These are phyloP conservation scores for Campaea margaritaria DNA, from an alignment of 2,888 invertebrate species.

Conservation along the genomic window DNA sequence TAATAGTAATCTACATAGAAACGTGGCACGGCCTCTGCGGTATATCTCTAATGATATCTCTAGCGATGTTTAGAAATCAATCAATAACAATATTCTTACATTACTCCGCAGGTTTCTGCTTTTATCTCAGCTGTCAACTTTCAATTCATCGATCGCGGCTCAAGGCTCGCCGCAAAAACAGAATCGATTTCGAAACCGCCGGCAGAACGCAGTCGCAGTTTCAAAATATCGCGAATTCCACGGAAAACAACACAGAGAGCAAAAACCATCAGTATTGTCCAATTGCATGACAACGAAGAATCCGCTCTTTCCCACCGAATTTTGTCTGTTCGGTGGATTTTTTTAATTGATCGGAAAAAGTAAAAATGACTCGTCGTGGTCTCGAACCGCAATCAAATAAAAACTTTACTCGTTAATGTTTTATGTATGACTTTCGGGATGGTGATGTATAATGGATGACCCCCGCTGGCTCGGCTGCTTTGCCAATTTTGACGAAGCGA, in stretches of 20 bases:
- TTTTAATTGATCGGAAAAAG: conserved; percentile 67
- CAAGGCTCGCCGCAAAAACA: conserved; percentile 53
- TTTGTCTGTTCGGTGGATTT: conserved; percentile 64
- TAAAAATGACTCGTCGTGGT: conserved; percentile 60
- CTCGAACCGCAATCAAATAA: conserved; percentile 79
- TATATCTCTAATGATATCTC: no score
- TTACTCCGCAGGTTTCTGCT: conserved; percentile 45
- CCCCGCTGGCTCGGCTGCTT: conserved; percentile 73
- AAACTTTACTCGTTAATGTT: conserved; percentile 82
- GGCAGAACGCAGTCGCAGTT: conserved; percentile 56
- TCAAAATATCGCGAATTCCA: conserved; percentile 63
- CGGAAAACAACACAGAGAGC: conserved; percentile 53
- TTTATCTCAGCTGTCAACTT: conserved; percentile 32
- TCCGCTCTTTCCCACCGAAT: conserved; percentile 78
- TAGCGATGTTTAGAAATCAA: no score
- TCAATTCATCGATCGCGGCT: conserved; percentile 44
- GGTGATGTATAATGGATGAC: conserved; percentile 82
- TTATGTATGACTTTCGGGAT: conserved; percentile 78
- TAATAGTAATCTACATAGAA: no score
- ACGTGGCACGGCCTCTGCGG: no score
- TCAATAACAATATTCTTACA: conserved; percentile 33
- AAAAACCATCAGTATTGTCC: conserved; percentile 68
- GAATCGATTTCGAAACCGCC: conserved; percentile 48
- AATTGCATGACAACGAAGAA: conserved; percentile 67
- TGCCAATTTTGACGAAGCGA: conserved; percentile 80